A percentile compares a stretch with the other conserved stretches of the same genome.
phyloP scores from a whole-genome alignment of 2,113 vertebrate genomes.

The Pelusios castaneus region DNA sequence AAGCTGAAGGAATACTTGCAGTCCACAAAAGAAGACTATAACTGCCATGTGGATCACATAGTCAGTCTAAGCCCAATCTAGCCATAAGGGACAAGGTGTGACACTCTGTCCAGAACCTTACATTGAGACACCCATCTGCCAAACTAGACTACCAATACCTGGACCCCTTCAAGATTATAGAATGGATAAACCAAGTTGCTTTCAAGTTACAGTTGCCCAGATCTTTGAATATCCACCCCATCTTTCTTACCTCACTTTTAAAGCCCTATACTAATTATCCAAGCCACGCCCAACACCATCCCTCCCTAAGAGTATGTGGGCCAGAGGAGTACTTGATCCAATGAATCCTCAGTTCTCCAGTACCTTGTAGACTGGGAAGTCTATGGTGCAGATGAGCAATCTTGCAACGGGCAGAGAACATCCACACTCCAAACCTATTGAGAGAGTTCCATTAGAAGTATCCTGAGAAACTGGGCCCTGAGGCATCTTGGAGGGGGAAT shows the following conservation, averaged over 20 bases:
- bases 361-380: neutral
- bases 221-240: neutral
- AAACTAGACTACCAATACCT: neutral
- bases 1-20: neutral
- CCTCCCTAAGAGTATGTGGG: too few relatives aligned
- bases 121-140: neutral
- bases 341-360: neutral
- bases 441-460: neutral
- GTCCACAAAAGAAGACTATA: neutral
- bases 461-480: neutral
- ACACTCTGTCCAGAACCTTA: neutral
- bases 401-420: neutral
- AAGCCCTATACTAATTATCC: neutral
- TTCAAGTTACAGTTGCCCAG: neutral
- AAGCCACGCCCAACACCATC: neutral
- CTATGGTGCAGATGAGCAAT: neutral
- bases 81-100: too few relatives aligned
- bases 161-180: neutral
- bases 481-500: too few relatives aligned
- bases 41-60: neutral
- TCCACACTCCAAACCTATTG: neutral
- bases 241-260: neutral
- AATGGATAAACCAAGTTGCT: neutral
- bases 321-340: neutral
- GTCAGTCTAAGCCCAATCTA: neutral